These are phyloP conservation scores for Anastrepha ludens DNA, from an alignment of 1,140 invertebrate species.

Conservation along the genomic window DNA sequence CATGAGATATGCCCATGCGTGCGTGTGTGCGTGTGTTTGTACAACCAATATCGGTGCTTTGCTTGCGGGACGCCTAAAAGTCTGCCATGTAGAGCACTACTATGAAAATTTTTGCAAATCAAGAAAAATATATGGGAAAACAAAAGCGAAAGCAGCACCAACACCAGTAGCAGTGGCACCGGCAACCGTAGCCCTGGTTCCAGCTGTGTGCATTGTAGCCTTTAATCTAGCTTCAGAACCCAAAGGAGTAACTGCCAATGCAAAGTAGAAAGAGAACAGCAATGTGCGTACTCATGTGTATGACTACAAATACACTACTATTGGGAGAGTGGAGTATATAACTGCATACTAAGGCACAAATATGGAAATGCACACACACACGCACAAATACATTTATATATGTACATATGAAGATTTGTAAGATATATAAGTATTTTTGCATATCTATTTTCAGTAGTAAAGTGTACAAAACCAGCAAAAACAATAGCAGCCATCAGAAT, in stretches of 20 bases:
- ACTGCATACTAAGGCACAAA: too few relatives aligned
- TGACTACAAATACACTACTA: background rate
- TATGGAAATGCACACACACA: background rate
- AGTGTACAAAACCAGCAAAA: background rate
- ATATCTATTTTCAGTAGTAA: background rate
- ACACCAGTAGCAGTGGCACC: background rate
- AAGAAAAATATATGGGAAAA: slow-evolving; percentile 4
- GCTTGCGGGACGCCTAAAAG: slow-evolving; percentile 4
- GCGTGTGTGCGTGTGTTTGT: background rate
- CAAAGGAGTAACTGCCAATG: background rate
- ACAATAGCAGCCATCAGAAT: background rate
- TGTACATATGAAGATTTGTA: background rate
- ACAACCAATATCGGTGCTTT: background rate
- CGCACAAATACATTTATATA: background rate
- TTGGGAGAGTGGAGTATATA: background rate
- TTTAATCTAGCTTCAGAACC: background rate
- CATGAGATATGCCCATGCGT: background rate
- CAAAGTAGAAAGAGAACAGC: background rate
- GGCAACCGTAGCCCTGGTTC: background rate
- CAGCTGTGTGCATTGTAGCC: slow-evolving; percentile 31
- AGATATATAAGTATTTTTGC: background rate
- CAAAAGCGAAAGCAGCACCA: slow-evolving; percentile 12
- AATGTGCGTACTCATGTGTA: background rate
- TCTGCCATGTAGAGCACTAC: background rate
- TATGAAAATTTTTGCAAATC: background rate